Percentiles rank a stretch among this genome's conserved stretches.
phyloP scores from a whole-genome alignment of 2,888 invertebrate species.

The Fragum whitleyi region DNA sequence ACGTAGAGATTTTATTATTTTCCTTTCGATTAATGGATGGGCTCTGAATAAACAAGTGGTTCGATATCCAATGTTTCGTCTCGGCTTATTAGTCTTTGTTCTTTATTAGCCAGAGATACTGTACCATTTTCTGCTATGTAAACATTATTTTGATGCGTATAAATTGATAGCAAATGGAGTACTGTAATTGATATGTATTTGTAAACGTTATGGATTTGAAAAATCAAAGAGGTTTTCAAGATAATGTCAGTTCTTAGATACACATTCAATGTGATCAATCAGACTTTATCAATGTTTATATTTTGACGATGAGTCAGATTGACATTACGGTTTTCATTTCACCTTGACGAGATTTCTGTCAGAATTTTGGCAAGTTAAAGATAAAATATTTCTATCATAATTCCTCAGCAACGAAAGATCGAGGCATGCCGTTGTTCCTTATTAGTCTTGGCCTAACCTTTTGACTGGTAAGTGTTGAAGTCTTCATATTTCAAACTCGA shows the following conservation, averaged over 20 bases:
- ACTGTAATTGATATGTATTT: background rate
- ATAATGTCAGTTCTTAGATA: conserved; percentile 3
- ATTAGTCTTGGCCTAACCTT: no score
- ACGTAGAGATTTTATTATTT: conserved; percentile 17
- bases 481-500: no score
- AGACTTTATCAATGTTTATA: background rate
- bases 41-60: conserved; percentile 25
- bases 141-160: background rate
- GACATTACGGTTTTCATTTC: background rate
- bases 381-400: no score
- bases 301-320: background rate
- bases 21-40: conserved; percentile 19
- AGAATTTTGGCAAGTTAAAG: background rate
- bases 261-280: background rate
- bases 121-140: background rate
- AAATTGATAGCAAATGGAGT: conserved; percentile 1
- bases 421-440: no score
- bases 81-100: background rate
- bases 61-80: conserved; percentile 17
- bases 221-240: background rate
- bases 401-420: no score
- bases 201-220: background rate
- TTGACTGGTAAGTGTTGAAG: no score
- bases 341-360: background rate
- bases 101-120: conserved; percentile 8